phyloP scores from a whole-genome alignment of 2,797 vertebrate species.

The Hoplostethus atlanticus region DNA sequence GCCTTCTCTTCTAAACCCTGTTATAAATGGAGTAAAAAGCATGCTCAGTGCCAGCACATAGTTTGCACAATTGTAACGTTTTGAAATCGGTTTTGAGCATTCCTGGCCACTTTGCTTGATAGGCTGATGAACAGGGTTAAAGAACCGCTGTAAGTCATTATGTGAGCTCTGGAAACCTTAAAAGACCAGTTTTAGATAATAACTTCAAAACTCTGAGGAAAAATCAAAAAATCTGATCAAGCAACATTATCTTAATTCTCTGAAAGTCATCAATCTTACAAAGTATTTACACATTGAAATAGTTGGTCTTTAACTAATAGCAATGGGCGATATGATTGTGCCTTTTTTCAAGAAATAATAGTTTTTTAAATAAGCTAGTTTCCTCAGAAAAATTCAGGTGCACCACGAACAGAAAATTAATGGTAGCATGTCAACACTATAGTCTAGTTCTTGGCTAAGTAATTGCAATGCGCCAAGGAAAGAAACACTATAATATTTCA shows the following conservation, averaged over 20 bases:
- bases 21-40: conserved; percentile 28
- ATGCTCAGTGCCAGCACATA: background rate
- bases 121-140: background rate
- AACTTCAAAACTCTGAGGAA: background rate
- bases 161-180: background rate
- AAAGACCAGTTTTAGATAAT: background rate
- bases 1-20: conserved; percentile 58
- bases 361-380: background rate
- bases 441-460: background rate
- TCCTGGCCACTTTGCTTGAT: background rate
- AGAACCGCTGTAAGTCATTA: background rate
- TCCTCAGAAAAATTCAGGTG: background rate
- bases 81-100: background rate
- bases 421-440: background rate
- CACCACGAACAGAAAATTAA: background rate
- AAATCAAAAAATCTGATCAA: background rate
- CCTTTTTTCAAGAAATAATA: background rate
- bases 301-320: background rate
- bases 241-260: background rate
- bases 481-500: too few species aligned
- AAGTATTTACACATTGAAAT: background rate
- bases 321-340: background rate
- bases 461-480: background rate
- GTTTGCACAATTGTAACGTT: background rate
- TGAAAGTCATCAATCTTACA: background rate